Evolutionary conservation across 2,888 invertebrate genomes (phyloP), one percentile per base, ranked within the genome.

Genomic region (Dromius quadrimaculatus): DNA sequence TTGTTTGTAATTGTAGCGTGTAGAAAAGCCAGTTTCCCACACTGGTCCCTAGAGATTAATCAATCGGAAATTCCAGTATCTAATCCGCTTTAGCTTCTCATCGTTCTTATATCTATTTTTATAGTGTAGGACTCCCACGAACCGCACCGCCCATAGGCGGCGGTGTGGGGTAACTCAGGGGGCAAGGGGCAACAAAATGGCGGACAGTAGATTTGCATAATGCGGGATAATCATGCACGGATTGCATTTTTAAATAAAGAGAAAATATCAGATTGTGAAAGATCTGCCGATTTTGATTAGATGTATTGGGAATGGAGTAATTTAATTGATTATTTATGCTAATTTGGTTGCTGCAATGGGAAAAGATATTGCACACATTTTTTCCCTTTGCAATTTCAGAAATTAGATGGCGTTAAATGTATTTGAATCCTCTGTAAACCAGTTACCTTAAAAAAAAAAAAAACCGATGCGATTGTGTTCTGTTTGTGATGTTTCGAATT

Each of bases 201-300:
- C 11, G 36, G 36, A 36, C 36, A 38, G 13, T 11, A 15, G 5
- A 38, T 38, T 38, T 38, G 13, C 38, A 38, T 38, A 38, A 38
- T 38, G 38, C 38, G 15, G 38, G 38, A 38, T 38, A 38, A 38
- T 38, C 38, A 38, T 38, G 38, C 13, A 38, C 38, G 38, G 38
- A n/a, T n/a, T n/a, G n/a, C n/a, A n/a, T n/a, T n/a, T n/a, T n/a
- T n/a, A n/a, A n/a, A n/a, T n/a, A n/a, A n/a, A n/a, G 28, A 28
- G 8, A 28, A 28, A 28, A 11, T n/a, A n/a, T 38, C 13, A 11
- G 38, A 38, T 38, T 38, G 38, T 13, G 38, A 38, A 38, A 38
- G 13, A 11, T 38, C 15, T 38, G 13, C 6, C 41, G 43, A 9
- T 43, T 54, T 23, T 13, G 15, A 54, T 22, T 22, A 47, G 20